Base-by-base conservation (phyloP, 1,140 invertebrate genomes). In the Drosophila kepulauana region DNA sequence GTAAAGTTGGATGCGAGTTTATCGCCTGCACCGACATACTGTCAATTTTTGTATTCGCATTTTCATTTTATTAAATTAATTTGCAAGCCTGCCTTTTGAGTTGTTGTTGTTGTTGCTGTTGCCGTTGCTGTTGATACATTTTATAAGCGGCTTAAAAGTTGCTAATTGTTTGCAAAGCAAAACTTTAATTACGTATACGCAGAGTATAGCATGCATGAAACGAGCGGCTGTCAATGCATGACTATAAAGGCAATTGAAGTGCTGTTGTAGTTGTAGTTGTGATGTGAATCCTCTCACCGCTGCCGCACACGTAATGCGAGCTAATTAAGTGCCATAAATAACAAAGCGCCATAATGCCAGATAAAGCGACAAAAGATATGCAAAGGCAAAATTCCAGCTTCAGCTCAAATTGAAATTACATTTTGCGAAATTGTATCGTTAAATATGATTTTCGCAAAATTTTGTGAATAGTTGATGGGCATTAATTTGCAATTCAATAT, bases 141-240 rank as follows among this genome's bases (percentile, higher is more conserved):
- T 66, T 57, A 52, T 64, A 82, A 78, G 69, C 77, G 28, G 84
- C 84, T 84, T 84, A 78, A 84, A 88, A 80, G 52, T 75, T 84
- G 57, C 46, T 78, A 82, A 87, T 88, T 82, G 63, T 54, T 49
- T 75, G 46, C 78, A 82, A 75, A 20, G 49, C 38, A 35, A 56
- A 78, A 72, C 56, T 66, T 68, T 70, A 35, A 64, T 51, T 58
- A 52, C 5, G 49, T 52, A 52, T 51, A 51, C 46, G 46, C 1
- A 8, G 11, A 8, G 20, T 28, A 10, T 10, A 4, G 10, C 10
- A 41, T 43, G 11, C 41, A 16, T 35, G 13, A 35, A 7, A 7
- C 16, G 33, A 15, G 15, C 38, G 33, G 3, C 15, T 16, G 13
- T 56, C 30, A 11, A 28, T 59, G 49, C 38, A 4, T 4, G 20